These are phyloP conservation scores for Alviniconcha marisindica DNA, from an alignment of 1,140 invertebrate species.

Conservation along the genomic window DNA sequence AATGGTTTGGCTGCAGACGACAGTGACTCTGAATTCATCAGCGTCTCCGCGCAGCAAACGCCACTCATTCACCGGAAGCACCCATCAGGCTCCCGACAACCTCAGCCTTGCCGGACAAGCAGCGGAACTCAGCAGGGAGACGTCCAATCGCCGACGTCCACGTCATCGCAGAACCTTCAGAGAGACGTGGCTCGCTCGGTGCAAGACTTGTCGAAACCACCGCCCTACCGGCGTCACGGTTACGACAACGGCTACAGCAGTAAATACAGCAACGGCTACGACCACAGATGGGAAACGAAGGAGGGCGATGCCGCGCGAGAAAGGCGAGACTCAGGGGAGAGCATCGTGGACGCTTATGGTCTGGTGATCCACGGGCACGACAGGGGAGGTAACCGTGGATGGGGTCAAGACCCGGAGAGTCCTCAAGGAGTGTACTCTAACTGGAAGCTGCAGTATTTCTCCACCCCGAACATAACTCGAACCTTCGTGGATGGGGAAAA, in stretches of 20 bases:
- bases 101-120: neutral
- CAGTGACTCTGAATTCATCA: slow-evolving; percentile 30
- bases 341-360: slow-evolving; percentile 30
- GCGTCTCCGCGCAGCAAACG: slow-evolving; percentile 28
- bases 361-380: slow-evolving; percentile 24
- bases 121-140: neutral
- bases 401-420: no score
- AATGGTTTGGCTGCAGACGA: neutral
- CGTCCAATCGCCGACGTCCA: neutral
- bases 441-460: slow-evolving; percentile 25
- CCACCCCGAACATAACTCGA: neutral
- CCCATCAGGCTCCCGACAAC: neutral
- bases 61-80: slow-evolving; percentile 23
- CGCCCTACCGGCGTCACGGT: neutral
- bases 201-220: neutral
- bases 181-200: neutral
- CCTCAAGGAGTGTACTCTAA: slow-evolving; percentile 17
- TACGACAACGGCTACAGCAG: neutral
- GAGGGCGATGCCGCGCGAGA: neutral
- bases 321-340: neutral
- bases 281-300: no score
- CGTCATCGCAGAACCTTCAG: neutral
- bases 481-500: neutral
- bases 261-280: no score
- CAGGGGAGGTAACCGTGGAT: neutral